Evolutionary conservation across 2,888 invertebrate species (phyloP), one percentile per base, ranked within the genome.

Genomic region (Ariolimax columbianus): DNA sequence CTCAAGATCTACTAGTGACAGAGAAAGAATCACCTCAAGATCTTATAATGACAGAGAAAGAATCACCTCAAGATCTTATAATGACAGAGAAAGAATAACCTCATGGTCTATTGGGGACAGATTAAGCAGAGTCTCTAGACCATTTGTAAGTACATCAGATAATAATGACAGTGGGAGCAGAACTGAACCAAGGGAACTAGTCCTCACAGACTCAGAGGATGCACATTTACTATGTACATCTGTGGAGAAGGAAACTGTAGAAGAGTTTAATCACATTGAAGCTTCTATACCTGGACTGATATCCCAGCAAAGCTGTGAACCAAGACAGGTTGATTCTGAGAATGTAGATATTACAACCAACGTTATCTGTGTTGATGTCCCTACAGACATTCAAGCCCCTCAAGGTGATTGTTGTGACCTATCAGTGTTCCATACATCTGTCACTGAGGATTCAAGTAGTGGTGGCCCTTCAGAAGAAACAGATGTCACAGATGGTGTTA

Each of bases 401-500:
- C 17, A 6, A 55, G 55, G 23, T 55, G 19, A 19, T 17, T 17
- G 23, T 55, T 14, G 23, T 55, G 55, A 55, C 3, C 19, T 23
- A 19, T 55, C 55, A 17, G 23, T 23, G 23, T 19, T 55, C 9
- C 55, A 55, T 23, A 55, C 2, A 55, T 55, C 55, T 2, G 55
- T 14, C 55, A 55, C 55, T 55, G 55, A 55, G 19, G 17, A 55
- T 3, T 23, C 6, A 6, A 19, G 55, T 23, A 55, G 6, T 55
- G 23, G 40, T 43, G 40, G 0, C 6, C 40, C 63, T 36, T 63
- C 17, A 6, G 79, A 79, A n/a, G 66, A 26, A 23, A 23, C 14
- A 55, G 17, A 23, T 79, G 40, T 63, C 23, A 36, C 38, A 66
- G 79, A 78, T 75, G 47, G 47, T 33, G 33, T 14, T 77, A 55